Conservation (phyloP, 2,888 invertebrate genomes). For the Archaeoteleia sp. region DNA sequence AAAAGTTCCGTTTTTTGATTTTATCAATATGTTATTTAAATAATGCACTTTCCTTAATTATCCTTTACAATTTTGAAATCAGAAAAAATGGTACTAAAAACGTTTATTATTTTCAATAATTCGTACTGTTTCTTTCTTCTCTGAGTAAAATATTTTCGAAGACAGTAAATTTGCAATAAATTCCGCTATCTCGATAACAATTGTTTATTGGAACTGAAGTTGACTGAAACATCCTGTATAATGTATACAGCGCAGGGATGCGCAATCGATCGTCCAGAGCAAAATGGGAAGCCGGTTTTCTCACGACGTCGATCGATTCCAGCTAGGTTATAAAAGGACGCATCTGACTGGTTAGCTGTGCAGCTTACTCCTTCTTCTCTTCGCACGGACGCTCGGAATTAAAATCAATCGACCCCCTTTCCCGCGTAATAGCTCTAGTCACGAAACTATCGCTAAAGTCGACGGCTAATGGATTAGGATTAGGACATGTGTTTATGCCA, state of each 20-base stretch:
- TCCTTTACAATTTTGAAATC: too few species aligned
- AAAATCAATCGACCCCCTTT: constrained; percentile 44
- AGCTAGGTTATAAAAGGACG: constrained; percentile 16
- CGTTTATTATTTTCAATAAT: too few species aligned
- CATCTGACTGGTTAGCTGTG: neutral
- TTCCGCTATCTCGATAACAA: too few species aligned
- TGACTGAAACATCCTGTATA: too few species aligned
- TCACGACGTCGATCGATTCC: constrained; percentile 42
- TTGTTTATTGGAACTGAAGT: too few species aligned
- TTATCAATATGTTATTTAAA: too few species aligned
- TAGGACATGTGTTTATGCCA: constrained; percentile 51
- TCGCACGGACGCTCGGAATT: constrained; percentile 18
- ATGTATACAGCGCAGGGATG: constrained; percentile 24
- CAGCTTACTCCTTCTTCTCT: constrained; percentile 1
- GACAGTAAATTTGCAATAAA: too few species aligned
- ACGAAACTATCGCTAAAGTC: constrained; percentile 48
- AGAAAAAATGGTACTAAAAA: too few species aligned
- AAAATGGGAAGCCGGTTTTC: constrained; percentile 53
- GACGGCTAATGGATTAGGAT: constrained; percentile 53
- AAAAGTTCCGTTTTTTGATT: too few species aligned
- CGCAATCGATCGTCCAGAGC: constrained; percentile 48
- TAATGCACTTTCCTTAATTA: too few species aligned
- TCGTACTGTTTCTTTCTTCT: too few species aligned
- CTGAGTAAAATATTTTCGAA: too few species aligned
- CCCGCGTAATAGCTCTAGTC: constrained; percentile 44